phyloP scores from a whole-genome alignment of 2,888 invertebrate genomes.

The Acholoe squamosa region DNA sequence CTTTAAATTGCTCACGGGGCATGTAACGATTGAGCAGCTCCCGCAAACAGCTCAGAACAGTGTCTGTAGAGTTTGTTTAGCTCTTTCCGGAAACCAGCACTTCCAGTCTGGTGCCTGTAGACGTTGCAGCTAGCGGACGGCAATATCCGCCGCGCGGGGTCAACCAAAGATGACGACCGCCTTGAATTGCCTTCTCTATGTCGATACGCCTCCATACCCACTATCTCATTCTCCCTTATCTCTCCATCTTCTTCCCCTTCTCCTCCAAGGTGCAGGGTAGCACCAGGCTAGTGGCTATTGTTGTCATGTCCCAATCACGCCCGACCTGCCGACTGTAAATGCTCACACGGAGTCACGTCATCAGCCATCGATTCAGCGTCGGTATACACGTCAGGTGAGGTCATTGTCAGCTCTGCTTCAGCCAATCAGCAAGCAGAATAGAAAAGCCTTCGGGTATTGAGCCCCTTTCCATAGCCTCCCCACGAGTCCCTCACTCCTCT shows the following conservation, averaged over 20 bases:
- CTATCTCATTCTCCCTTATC: neutral
- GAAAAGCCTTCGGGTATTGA: neutral
- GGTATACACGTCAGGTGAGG: conserved; percentile 18
- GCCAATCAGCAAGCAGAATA: conserved; percentile 19
- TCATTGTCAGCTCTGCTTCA: conserved; percentile 18
- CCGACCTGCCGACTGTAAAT: conserved; percentile 10
- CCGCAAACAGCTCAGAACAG: neutral
- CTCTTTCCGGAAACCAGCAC: neutral
- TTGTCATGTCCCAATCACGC: conserved; percentile 11
- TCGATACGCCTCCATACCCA: neutral
- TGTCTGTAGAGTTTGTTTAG: neutral
- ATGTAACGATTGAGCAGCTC: neutral
- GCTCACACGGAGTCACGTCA: neutral
- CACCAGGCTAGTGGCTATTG: neutral
- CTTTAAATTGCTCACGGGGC: neutral
- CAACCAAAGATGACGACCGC: neutral
- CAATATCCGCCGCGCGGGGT: conserved; percentile 8
- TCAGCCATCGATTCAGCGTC: neutral
- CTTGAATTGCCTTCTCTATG: neutral
- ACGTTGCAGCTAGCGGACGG: neutral
- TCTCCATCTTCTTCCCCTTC: neutral
- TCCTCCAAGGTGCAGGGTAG: neutral
- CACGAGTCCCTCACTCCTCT: no score
- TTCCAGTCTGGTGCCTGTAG: neutral
- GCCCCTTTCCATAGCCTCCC: neutral